These are phyloP conservation scores for Sebastes minor DNA, from an alignment of 2,797 vertebrate genomes.

Conservation along the genomic window DNA sequence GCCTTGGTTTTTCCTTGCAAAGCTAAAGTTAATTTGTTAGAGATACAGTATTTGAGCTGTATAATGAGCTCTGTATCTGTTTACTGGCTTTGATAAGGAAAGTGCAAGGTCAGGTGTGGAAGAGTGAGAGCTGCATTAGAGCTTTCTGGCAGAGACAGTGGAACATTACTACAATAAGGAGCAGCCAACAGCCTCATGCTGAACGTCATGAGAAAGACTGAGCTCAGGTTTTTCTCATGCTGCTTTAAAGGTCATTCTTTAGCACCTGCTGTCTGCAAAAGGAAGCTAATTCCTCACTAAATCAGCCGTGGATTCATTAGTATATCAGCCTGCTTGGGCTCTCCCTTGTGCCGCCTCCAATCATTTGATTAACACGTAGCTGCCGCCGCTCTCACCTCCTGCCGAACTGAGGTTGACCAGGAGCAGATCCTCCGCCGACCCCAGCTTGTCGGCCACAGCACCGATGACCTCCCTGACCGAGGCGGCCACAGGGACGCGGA, in stretches of 20 bases:
- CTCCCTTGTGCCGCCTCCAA: background rate
- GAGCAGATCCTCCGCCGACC: slow-evolving; percentile 91
- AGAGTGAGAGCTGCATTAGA: slow-evolving; percentile 13
- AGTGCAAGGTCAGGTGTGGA: slow-evolving; percentile 22
- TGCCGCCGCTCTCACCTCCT: slow-evolving; percentile 87
- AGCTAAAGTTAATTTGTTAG: background rate
- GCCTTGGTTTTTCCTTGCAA: background rate
- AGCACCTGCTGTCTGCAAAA: background rate
- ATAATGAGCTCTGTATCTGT: slow-evolving; percentile 24
- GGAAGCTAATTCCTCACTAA: slow-evolving; percentile 26
- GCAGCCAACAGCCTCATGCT: slow-evolving; percentile 19
- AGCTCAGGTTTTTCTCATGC: slow-evolving; percentile 13
- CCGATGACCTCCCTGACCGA: slow-evolving; percentile 92
- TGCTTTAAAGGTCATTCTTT: slow-evolving; percentile 16
- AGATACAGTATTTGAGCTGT: background rate
- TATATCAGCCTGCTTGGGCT: background rate
- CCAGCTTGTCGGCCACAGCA: slow-evolving; percentile 94
- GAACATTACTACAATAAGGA: slow-evolving; percentile 7
- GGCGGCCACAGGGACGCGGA: slow-evolving; percentile 89
- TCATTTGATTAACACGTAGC: slow-evolving; percentile 50
- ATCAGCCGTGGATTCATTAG: slow-evolving; percentile 27
- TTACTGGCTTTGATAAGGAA: slow-evolving; percentile 4
- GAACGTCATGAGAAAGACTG: slow-evolving; percentile 5
- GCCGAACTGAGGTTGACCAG: slow-evolving; percentile 94
- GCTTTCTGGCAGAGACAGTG: slow-evolving; percentile 20